Evolutionary conservation across 2,113 vertebrate genomes (phyloP).

Genomic region (Crocuta crocuta): DNA sequence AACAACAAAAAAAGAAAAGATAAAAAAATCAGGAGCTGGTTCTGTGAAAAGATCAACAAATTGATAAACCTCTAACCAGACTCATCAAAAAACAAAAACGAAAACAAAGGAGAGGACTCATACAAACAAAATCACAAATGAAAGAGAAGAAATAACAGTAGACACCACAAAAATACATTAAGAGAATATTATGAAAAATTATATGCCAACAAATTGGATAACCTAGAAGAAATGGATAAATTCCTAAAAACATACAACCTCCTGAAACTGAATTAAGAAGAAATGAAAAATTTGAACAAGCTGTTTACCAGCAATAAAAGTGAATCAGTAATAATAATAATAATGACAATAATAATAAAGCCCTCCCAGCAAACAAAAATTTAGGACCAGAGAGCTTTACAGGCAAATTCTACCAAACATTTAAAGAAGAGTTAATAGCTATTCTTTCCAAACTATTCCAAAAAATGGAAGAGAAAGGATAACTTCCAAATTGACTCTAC

Average conservation of each 20-base stretch:
- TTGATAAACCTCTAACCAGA: background rate
- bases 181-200: background rate
- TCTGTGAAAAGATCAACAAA: background rate
- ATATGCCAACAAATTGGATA: background rate
- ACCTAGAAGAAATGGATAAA: background rate
- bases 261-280: background rate
- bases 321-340: background rate
- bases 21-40: background rate
- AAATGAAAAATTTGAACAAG: background rate
- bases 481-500: background rate
- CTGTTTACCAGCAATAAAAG: background rate
- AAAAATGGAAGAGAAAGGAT: background rate
- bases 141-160: background rate
- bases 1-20: background rate
- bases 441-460: background rate
- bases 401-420: background rate
- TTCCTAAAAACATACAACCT: background rate
- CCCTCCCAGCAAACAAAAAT: background rate
- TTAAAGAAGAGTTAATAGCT: background rate
- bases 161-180: background rate
- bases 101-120: background rate
- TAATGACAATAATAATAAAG: too few relatives aligned
- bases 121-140: background rate
- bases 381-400: background rate
- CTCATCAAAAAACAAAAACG: background rate